Conservation (phyloP, 2,797 vertebrate species). For the Halcyon leucocephala region DNA sequence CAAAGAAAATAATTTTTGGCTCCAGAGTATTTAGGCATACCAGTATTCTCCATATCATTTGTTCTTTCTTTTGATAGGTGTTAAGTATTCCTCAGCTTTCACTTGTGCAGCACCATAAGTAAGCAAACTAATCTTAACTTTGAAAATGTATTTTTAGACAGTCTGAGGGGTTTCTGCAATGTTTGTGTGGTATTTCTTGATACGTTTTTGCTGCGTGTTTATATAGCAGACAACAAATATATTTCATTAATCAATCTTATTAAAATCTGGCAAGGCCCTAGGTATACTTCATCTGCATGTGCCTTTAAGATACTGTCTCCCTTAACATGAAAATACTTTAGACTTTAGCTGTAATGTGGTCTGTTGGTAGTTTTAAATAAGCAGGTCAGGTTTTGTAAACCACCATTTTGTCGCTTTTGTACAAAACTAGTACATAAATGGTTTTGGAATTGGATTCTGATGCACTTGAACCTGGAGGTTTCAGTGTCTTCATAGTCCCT, state of each 20-base stretch:
- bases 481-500: not conserved
- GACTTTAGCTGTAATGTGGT: not conserved
- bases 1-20: conserved; percentile 8
- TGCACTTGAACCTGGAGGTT: not conserved
- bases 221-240: not conserved
- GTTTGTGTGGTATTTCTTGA: not conserved
- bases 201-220: not conserved
- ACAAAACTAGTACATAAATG: not conserved
- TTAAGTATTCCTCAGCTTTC: not conserved
- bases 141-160: not conserved
- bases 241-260: conserved; percentile 9
- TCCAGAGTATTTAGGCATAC: not conserved
- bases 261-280: not conserved
- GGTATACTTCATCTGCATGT: not conserved
- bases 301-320: not conserved
- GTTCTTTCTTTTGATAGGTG: not conserved
- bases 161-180: not conserved
- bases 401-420: not conserved
- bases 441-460: conserved; percentile 19
- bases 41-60: not conserved
- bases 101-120: not conserved
- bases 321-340: not conserved
- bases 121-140: conserved; percentile 16
- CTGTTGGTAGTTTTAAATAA: conserved; percentile 35
- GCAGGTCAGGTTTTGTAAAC: conserved; percentile 22